Base-by-base conservation (phyloP, 2,888 invertebrate species). In the Ophion obscuratus region DNA sequence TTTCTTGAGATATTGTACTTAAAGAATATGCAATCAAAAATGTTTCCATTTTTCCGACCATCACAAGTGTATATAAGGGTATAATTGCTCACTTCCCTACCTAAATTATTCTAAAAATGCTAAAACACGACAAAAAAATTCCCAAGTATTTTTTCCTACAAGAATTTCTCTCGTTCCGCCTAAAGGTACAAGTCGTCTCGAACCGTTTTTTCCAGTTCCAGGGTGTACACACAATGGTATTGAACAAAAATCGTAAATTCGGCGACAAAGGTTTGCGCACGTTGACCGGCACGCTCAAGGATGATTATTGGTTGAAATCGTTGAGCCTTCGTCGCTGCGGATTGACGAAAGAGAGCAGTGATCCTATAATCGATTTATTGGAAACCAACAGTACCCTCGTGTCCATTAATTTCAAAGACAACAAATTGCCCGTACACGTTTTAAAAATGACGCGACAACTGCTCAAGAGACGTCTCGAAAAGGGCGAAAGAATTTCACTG, bases 301-400 rank as follows among this genome's bases (percentile, higher is more conserved):
- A 85, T 44, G 89, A 91, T 36, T 87, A 88, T 24, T 90, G 88
- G 88, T 53, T 91, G 67, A 90, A 81, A 67, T 86, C 83, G 2
- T 82, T 91, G 62, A 86, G 85, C 5, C 6, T 91, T 9, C 89
- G 83, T 44, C 75, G 53, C n/a, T 91, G 91, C n/a, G 91, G 91
- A 2, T 74, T 91, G 10, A 87, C 87, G 0, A 86, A 81, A 78
- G 84, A 40, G 6, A 87, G 89, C 20, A 90, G 77, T 9, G 84
- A 89, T 62, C 53, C 81, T 6, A 79, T 90, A 36, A 73, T 89
- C 3, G 83, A 87, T n/a, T 40, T 91, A 10, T 66, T 91, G 36
- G 86, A 88, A 81, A 84, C 75, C 4, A 91, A 91, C 71, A 87
- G 59, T 11, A 84, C 85, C 5, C 62, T 91, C 11, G 83, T 77